Conservation (phyloP, 1,140 invertebrate genomes). For the Drosophila lowei region DNA sequence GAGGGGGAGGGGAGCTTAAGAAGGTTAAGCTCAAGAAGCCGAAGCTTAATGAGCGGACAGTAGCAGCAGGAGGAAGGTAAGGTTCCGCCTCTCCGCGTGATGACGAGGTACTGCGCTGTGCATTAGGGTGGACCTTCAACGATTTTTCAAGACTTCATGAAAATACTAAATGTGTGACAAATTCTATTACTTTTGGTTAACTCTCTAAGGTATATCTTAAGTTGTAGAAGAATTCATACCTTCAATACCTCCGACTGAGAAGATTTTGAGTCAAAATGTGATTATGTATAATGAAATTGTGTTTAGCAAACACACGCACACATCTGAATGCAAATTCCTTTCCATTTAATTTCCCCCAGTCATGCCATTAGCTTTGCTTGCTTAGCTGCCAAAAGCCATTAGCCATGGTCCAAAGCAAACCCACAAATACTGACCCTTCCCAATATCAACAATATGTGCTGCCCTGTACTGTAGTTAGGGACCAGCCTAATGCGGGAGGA, state of each 20-base stretch:
- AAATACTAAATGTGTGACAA: no score
- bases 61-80: constrained; percentile 14
- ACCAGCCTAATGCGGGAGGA: constrained; percentile 14
- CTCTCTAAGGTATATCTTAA: background rate
- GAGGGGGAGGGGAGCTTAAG: background rate
- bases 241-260: background rate
- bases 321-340: constrained; percentile 6
- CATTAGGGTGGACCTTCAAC: constrained; percentile 31
- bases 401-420: constrained; percentile 29
- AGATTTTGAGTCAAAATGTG: background rate
- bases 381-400: constrained; percentile 36
- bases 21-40: constrained; percentile 32
- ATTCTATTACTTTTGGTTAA: background rate
- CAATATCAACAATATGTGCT: constrained; percentile 14
- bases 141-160: background rate
- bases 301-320: constrained; percentile 32
- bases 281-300: constrained; percentile 31
- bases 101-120: background rate
- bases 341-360: constrained; percentile 2
- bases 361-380: constrained; percentile 38
- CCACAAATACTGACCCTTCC: constrained; percentile 12
- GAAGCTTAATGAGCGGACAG: constrained; percentile 39
- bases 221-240: no score
- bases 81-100: constrained; percentile 34
- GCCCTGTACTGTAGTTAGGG: constrained; percentile 21